Evolutionary conservation across 2,888 invertebrate species (phyloP).

Genomic region (Leucophenga montana): DNA sequence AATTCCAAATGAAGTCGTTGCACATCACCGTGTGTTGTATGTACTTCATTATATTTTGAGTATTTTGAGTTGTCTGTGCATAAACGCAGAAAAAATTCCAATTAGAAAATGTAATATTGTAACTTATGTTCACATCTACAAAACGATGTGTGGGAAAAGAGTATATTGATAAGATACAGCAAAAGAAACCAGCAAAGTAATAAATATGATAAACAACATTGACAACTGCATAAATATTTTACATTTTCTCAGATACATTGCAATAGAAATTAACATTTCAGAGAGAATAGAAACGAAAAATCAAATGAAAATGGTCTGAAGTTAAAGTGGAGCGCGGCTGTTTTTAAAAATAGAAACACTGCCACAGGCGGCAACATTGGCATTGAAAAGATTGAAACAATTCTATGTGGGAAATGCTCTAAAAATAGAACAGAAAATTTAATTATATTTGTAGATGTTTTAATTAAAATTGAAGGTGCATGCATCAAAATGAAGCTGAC

Average conservation of each 20-base stretch:
- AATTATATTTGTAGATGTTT: constrained; percentile 35
- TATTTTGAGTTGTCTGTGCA: constrained; percentile 1
- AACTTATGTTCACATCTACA: too few relatives aligned
- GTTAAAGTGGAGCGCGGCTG: too few relatives aligned
- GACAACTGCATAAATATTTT: too few relatives aligned
- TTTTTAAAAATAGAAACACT: background rate
- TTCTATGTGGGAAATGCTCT: background rate
- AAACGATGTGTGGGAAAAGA: too few relatives aligned
- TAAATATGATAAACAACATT: too few relatives aligned
- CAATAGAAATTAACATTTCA: too few relatives aligned
- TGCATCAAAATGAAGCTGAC: constrained; percentile 20
- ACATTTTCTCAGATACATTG: too few relatives aligned
- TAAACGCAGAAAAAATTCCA: constrained; percentile 11
- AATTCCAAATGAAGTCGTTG: constrained; percentile 34
- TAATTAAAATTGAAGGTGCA: constrained; percentile 44
- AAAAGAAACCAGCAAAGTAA: too few relatives aligned
- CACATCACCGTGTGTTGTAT: constrained; percentile 3
- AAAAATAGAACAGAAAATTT: constrained; percentile 29
- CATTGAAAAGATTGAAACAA: constrained; percentile 25
- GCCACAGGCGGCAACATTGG: constrained; percentile 18
- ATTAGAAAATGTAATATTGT: background rate
- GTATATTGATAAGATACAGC: too few relatives aligned
- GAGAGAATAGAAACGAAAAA: background rate
- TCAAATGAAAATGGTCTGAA: background rate
- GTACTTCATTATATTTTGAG: too few relatives aligned